Evolutionary conservation across 2,113 vertebrate genomes (phyloP).

Genomic region (Mobula hypostoma): DNA sequence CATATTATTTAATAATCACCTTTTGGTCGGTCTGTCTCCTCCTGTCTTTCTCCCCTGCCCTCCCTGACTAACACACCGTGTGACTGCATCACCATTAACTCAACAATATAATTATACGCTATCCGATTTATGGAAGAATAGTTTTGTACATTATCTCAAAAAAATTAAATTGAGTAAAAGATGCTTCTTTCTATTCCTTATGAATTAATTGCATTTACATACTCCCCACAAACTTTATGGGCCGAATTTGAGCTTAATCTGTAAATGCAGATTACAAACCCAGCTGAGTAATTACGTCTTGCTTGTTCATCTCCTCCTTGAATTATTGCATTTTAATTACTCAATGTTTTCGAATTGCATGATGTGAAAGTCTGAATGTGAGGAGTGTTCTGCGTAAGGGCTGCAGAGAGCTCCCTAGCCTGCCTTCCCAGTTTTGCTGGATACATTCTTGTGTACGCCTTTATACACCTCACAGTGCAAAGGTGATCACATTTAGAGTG

Average conservation of each 20-base stretch:
- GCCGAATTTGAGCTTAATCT: not conserved
- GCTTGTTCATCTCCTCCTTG: not conserved
- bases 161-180: not conserved
- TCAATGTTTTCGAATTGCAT: not conserved
- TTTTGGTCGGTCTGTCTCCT: too few relatives aligned
- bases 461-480: not conserved
- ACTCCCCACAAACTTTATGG: not conserved
- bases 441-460: too few relatives aligned
- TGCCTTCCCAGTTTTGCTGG: not conserved
- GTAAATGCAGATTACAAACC: not conserved
- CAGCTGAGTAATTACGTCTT: not conserved
- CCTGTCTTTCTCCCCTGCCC: too few relatives aligned
- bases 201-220: not conserved
- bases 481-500: not conserved
- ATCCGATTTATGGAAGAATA: too few relatives aligned
- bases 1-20: too few relatives aligned
- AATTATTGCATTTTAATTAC: not conserved
- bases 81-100: too few relatives aligned
- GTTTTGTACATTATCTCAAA: not conserved
- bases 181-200: not conserved
- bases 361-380: not conserved
- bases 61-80: too few relatives aligned
- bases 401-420: too few relatives aligned
- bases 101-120: too few relatives aligned
- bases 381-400: not conserved